Conservation (phyloP, 1,140 invertebrate species). For the Propsilocerus akamusi region DNA sequence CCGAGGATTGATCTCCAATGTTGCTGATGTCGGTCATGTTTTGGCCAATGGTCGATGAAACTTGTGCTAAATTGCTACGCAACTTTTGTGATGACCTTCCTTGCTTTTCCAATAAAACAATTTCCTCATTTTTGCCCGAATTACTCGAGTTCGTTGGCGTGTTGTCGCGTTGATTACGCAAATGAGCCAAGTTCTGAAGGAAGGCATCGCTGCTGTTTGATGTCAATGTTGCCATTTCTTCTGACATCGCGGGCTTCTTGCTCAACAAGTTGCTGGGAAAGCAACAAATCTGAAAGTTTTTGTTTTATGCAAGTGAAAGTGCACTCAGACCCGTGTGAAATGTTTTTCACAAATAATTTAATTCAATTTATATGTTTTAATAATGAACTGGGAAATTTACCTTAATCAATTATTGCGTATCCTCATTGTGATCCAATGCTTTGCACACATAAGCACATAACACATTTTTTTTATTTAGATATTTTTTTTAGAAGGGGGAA, state of each 20-base stretch:
- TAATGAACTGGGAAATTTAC: no score
- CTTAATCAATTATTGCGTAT: no score
- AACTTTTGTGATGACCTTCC: constrained; percentile 7
- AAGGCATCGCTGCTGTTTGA: constrained; percentile 8
- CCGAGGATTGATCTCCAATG: constrained; percentile 2
- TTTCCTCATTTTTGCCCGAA: constrained; percentile 6
- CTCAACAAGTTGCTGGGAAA: constrained; percentile 6
- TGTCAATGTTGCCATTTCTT: constrained; percentile 6
- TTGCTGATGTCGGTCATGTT: constrained; percentile 9
- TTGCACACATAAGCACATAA: no score
- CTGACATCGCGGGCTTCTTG: constrained; percentile 7
- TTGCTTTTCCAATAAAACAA: constrained; percentile 8
- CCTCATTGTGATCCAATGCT: no score
- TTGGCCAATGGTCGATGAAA: constrained; percentile 6
- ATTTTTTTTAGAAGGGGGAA: no score
- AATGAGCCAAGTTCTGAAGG: constrained; percentile 6
- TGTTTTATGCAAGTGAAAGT: no score
- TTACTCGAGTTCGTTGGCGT: neutral
- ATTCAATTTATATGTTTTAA: no score
- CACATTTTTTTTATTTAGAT: no score
- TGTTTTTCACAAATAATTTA: no score
- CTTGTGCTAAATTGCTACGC: constrained; percentile 7
- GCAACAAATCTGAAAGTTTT: constrained; percentile 6
- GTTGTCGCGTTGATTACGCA: constrained; percentile 6
- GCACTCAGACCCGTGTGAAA: no score